Conservation (phyloP, 2,113 vertebrate species). For the Numida meleagris region DNA sequence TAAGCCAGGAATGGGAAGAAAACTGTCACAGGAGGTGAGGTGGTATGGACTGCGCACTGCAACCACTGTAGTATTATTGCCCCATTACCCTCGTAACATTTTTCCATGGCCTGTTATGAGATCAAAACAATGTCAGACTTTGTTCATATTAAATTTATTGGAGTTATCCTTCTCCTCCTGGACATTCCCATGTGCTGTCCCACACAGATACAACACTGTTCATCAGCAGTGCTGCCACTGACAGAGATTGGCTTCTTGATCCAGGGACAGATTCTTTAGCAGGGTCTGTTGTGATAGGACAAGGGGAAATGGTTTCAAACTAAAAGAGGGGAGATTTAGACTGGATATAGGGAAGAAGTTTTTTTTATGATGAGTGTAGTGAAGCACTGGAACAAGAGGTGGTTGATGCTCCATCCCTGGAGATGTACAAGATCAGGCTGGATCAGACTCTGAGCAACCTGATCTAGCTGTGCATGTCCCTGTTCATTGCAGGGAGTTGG, state of each 20-base stretch:
- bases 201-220: not conserved
- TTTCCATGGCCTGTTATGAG: not conserved
- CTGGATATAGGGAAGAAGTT: too few relatives aligned
- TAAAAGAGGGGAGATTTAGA: too few relatives aligned
- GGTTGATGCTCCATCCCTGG: too few relatives aligned
- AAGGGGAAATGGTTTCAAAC: too few relatives aligned
- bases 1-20: not conserved
- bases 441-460: too few relatives aligned
- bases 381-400: too few relatives aligned
- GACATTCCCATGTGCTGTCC: not conserved
- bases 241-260: not conserved
- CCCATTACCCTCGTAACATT: not conserved
- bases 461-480: too few relatives aligned
- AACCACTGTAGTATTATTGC: not conserved
- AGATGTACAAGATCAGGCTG: too few relatives aligned
- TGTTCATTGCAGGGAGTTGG: too few relatives aligned
- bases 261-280: too few relatives aligned
- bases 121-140: not conserved
- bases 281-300: too few relatives aligned
- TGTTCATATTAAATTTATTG: not conserved
- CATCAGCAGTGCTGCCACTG: not conserved
- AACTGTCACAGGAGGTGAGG: not conserved
- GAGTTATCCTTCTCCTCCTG: not conserved
- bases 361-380: too few relatives aligned
- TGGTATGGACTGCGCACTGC: accelerated